phyloP scores from a whole-genome alignment of 1,140 invertebrate species.

The Drosophila neocordata region DNA sequence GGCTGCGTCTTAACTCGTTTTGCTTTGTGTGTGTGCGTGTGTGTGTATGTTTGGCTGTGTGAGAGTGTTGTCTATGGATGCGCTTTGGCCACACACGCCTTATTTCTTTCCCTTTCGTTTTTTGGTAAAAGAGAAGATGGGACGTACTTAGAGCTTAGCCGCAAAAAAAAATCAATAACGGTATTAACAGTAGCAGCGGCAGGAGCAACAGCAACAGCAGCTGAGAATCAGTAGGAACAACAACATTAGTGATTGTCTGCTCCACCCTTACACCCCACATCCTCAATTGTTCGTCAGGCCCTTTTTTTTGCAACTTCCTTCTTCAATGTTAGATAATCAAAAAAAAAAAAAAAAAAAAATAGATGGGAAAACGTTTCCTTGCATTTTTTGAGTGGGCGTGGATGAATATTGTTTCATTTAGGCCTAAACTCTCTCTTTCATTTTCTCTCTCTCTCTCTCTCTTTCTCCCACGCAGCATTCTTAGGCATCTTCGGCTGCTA shows the following conservation, averaged over 20 bases:
- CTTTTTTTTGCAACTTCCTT: neutral
- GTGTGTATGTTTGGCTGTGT: slow-evolving; percentile 4
- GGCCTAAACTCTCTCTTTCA: slow-evolving; percentile 2
- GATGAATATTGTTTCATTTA: slow-evolving; percentile 10
- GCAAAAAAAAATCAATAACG: slow-evolving; percentile 54
- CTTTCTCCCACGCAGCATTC: slow-evolving; percentile 7
- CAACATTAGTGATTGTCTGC: neutral
- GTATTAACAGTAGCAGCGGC: slow-evolving; percentile 38
- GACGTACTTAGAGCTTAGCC: slow-evolving; percentile 15
- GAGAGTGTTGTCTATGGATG: slow-evolving; percentile 12
- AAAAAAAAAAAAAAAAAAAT: neutral
- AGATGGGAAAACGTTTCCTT: slow-evolving; percentile 27
- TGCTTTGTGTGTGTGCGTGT: slow-evolving; percentile 19
- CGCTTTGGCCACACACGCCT: slow-evolving; percentile 17
- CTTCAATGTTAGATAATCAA: slow-evolving; percentile 17
- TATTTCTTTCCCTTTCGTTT: slow-evolving; percentile 25
- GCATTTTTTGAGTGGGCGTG: slow-evolving; percentile 14
- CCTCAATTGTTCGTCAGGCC: slow-evolving; percentile 12
- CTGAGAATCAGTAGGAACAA: slow-evolving; percentile 26
- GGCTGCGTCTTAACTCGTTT: slow-evolving; percentile 54
- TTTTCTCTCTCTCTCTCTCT: slow-evolving; percentile 15
- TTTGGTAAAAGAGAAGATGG: slow-evolving; percentile 10
- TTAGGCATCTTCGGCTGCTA: neutral
- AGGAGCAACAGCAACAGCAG: slow-evolving; percentile 22
- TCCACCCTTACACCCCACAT: slow-evolving; percentile 4